Evolutionary conservation across 2,888 invertebrate species (phyloP), one percentile per base, ranked within the genome.

Genomic region (Leucozona laternaria): DNA sequence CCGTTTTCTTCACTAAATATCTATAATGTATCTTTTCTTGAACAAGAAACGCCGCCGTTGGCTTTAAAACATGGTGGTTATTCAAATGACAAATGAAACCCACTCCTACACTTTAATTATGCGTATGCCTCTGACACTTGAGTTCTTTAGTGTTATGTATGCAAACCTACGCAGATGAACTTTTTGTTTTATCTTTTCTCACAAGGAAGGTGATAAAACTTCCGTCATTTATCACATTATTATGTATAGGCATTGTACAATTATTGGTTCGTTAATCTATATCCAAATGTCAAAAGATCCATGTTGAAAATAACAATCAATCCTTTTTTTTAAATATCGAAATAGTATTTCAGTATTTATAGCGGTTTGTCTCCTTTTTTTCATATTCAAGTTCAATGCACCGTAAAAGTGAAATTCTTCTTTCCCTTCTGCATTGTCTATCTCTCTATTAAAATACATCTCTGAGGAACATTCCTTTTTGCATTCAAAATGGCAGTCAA

Each of bases 361-460:
- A 31, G 7, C 15, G 17, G 8, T 45, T 17, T 17, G 17, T 17
- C 17, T 8, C 8, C 2, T 45, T 10, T 8, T 45, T 45, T 7
- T 53, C 2, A 28, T 5, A 25, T 86, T 82, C 81, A 78, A 86
- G 86, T 86, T 86, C 82, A 86, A 71, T 48, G 78, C 66, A 75
- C 85, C 31, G 45, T 31, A 58, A 86, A 86, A 86, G 86, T 86
- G 78, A 86, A 81, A 86, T 58, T 68, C 28, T 20, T 17, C 5
- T 25, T 15, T 22, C 60, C 15, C 17, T 20, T 28, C 45, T 17
- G 31, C 20, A 66, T 48, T 66, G 66, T 48, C 40, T 45, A 17
- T 45, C 48, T 66, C 48, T 53, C 22, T 68, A 8, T 20, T 25
- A 17, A 28, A 28, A 31, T 53, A 13, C 10, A 22, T n/a, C 60